Conservation (phyloP, 2,113 vertebrate genomes). For the Tychaedon coryphoeus region DNA sequence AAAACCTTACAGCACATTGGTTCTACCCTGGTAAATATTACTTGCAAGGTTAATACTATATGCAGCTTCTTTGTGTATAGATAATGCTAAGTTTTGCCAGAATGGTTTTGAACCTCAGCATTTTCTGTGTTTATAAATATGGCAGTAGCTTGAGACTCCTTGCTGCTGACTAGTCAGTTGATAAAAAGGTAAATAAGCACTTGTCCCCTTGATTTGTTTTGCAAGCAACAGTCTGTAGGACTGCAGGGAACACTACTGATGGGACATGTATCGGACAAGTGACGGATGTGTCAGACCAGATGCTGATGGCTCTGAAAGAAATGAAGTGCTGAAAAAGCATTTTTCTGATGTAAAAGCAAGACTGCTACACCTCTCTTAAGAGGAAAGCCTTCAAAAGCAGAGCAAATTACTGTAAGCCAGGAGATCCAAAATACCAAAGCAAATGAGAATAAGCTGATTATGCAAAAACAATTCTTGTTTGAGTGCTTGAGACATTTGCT, state of each 20-base stretch:
- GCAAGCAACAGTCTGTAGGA: not conserved
- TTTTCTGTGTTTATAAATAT: not conserved
- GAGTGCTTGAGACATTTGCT: not conserved
- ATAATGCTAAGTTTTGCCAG: not conserved
- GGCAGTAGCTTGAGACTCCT: not conserved
- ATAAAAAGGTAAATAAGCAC: not conserved
- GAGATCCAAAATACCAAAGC: not conserved
- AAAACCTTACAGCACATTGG: rapidly evolving
- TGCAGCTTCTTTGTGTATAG: not conserved
- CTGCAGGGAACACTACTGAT: not conserved
- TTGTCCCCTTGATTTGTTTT: not conserved
- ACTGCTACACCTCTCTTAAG: not conserved
- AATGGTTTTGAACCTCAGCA: not conserved
- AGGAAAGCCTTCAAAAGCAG: not conserved
- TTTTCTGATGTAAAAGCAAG: not conserved
- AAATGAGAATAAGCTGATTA: not conserved
- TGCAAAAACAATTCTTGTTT: not conserved
- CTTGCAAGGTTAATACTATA: not conserved
- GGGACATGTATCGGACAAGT: rapidly evolving
- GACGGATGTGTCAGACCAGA: rapidly evolving
- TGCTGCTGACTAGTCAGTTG: not conserved
- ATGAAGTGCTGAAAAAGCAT: not conserved
- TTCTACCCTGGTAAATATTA: not conserved
- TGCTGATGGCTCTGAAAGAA: not conserved
- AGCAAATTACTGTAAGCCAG: not conserved